Conservation (phyloP, 1,140 invertebrate genomes). For the Trichonephila inaurata region DNA sequence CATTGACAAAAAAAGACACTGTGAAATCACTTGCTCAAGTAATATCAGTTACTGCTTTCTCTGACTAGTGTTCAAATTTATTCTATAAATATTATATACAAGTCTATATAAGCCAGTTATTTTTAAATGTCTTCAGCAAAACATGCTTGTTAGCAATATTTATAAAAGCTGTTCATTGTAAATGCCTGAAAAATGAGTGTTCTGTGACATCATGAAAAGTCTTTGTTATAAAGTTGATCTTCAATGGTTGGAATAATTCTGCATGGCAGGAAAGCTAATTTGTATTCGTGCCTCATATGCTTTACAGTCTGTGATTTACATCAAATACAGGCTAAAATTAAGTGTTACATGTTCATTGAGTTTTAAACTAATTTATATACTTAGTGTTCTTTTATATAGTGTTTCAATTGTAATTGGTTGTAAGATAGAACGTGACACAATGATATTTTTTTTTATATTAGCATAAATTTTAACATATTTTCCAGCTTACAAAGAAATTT, state of each 20-base stretch:
- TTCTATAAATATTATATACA: conserved; percentile 10
- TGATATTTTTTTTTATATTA: neutral
- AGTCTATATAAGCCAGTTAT: conserved; percentile 35
- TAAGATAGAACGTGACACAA: conserved; percentile 22
- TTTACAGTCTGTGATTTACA: conserved; percentile 45
- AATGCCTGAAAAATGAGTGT: neutral
- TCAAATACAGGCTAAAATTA: conserved; percentile 9
- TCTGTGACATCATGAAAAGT: neutral
- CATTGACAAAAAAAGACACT: neutral
- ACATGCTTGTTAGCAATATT: neutral
- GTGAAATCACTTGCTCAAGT: conserved; percentile 52
- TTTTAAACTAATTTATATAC: conserved; percentile 41
- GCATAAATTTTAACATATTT: neutral
- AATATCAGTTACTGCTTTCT: conserved; percentile 37
- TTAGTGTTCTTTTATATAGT: conserved; percentile 6
- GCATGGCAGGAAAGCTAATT: conserved; percentile 13
- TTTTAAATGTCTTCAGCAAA: conserved; percentile 31
- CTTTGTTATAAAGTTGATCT: neutral
- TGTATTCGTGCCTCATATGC: conserved; percentile 26
- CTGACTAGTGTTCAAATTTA: conserved; percentile 17
- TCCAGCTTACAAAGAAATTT: neutral
- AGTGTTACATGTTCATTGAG: neutral
- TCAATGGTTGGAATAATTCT: neutral
- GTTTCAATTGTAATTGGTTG: neutral
- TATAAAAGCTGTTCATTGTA: conserved; percentile 2